Evolutionary conservation across 2,797 vertebrate species (phyloP).

Genomic region (Coregonus ussuriensis): DNA sequence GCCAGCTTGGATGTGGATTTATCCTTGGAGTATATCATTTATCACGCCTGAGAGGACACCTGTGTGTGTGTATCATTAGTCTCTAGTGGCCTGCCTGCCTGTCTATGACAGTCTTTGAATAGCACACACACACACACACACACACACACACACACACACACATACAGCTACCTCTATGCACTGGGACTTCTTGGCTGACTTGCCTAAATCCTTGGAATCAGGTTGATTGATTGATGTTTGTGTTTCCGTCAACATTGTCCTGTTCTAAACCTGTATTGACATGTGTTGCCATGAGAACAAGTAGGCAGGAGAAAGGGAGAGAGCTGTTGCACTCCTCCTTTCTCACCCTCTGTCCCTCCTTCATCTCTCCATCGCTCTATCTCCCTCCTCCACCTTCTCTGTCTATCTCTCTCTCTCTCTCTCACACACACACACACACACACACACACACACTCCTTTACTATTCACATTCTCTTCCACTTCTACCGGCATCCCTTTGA

Average conservation of each 20-base stretch:
- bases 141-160: slow-evolving; percentile 7
- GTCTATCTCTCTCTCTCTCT: neutral
- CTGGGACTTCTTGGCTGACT: neutral
- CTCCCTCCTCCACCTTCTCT: neutral
- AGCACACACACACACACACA: neutral
- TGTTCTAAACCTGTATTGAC: neutral
- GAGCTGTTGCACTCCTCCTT: neutral
- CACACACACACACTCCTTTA: too few relatives aligned
- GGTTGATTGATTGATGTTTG: neutral
- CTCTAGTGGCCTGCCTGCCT: neutral
- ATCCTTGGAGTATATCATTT: slow-evolving; percentile 5
- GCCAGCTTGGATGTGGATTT: neutral
- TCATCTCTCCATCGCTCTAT: neutral
- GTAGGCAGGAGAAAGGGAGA: neutral
- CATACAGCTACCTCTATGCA: neutral
- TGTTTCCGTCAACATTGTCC: neutral
- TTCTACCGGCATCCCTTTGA: neutral
- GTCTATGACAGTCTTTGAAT: slow-evolving; percentile 16
- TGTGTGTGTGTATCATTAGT: neutral
- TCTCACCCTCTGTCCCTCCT: neutral
- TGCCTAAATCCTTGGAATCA: neutral
- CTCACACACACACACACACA: too few relatives aligned
- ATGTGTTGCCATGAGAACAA: neutral
- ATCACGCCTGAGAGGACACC: slow-evolving; percentile 22
- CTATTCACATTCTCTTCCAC: neutral